These are phyloP conservation scores for Galago senegalensis DNA, from an alignment of 2,797 vertebrate species.

Conservation along the genomic window DNA sequence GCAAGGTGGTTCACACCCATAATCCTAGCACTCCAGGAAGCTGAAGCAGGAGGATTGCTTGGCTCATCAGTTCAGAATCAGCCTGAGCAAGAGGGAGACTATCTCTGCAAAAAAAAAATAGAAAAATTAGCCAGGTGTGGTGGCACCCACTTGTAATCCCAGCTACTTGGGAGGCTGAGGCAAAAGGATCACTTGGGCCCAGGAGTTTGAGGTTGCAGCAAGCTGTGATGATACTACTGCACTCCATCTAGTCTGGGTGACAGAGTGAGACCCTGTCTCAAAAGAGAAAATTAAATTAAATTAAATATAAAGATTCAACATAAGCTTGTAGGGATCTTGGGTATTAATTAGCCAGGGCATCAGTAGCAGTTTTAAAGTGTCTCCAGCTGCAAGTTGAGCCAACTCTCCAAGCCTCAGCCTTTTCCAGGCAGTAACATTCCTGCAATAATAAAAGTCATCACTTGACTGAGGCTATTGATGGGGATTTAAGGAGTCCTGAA, in stretches of 20 bases:
- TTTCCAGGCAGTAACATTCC: neutral
- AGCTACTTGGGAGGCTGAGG: neutral
- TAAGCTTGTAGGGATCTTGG: neutral
- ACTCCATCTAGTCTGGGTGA: neutral
- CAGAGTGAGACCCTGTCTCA: neutral
- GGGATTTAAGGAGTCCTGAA: neutral
- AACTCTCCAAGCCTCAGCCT: neutral
- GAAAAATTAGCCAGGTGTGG: neutral
- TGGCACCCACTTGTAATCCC: neutral
- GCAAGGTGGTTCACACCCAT: neutral
- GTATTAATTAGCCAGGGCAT: neutral
- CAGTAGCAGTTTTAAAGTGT: rapidly evolving
- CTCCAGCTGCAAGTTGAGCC: neutral
- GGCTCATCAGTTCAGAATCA: neutral
- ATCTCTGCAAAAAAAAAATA: no score
- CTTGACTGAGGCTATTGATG: neutral
- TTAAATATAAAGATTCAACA: neutral
- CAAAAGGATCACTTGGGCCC: neutral
- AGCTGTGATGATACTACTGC: no score
- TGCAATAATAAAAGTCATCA: neutral
- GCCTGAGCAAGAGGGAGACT: no score
- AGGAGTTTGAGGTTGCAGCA: neutral
- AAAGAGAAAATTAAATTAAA: neutral
- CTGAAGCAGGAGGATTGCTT: neutral
- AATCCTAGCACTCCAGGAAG: neutral